Evolutionary conservation across 2,113 vertebrate genomes (phyloP).

Genomic region (Meriones unguiculatus): DNA sequence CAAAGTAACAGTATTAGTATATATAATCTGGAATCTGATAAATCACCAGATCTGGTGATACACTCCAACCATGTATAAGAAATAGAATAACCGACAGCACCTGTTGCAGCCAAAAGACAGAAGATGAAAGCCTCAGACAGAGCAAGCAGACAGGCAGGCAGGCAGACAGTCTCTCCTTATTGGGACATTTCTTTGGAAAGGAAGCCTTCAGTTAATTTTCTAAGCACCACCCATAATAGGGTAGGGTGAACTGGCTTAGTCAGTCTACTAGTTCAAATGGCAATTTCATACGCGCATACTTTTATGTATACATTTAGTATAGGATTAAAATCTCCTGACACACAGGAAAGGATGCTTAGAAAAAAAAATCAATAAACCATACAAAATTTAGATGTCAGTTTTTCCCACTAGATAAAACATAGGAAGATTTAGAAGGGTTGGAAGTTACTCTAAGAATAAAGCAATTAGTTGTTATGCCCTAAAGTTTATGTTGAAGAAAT

Average conservation of each 20-base stretch:
- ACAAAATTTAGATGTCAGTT: not conserved
- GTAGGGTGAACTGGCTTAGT: not conserved
- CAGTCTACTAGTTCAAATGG: not conserved
- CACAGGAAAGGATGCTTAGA: not conserved
- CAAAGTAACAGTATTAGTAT: not conserved
- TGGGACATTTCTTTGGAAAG: not conserved
- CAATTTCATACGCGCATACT: not conserved
- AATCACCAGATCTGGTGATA: not conserved
- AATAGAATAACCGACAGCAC: too few species aligned
- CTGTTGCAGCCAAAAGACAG: not conserved
- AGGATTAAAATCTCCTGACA: not conserved
- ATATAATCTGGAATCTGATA: not conserved
- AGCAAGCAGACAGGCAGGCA: not conserved
- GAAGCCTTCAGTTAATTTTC: not conserved
- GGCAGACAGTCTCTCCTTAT: not conserved
- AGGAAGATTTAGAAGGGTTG: not conserved
- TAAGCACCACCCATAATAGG: not conserved
- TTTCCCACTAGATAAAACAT: not conserved
- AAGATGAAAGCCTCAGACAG: not conserved
- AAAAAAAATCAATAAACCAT: not conserved
- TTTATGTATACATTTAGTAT: not conserved
- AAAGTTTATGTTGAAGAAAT: not conserved
- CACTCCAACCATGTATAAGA: not conserved
- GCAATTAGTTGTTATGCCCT: not conserved
- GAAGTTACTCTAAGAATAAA: not conserved